Conservation (phyloP, 2,888 invertebrate genomes). For the Cerceris ruficornis region DNA sequence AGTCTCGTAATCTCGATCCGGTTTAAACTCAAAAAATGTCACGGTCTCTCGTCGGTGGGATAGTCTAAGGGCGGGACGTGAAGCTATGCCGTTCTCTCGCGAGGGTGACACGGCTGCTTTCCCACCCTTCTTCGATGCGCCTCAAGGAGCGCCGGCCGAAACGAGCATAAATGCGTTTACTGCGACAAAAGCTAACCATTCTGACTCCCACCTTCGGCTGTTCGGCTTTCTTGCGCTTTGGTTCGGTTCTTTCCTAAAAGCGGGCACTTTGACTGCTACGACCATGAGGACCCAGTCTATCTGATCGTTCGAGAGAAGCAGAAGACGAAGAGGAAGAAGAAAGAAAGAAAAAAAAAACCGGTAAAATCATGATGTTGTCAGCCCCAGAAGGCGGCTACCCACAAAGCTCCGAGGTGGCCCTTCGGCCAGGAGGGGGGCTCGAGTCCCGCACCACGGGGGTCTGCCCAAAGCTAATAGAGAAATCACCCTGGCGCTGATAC, state of each 20-base stretch:
- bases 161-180: conserved; percentile 59
- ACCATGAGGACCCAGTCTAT: conserved; percentile 48
- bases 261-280: conserved; percentile 59
- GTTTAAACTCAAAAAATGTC: conserved; percentile 62
- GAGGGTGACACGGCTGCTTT: conserved; percentile 60
- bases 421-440: conserved; percentile 43
- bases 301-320: conserved; percentile 49
- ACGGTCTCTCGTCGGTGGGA: conserved; percentile 42
- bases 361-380: conserved; percentile 73
- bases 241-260: conserved; percentile 53
- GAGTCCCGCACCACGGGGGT: conserved; percentile 71
- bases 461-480: conserved; percentile 75
- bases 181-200: conserved; percentile 54
- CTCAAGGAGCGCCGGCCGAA: conserved; percentile 4
- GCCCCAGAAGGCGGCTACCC: conserved; percentile 67
- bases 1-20: conserved; percentile 68
- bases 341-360: conserved; percentile 55
- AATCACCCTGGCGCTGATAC: conserved; percentile 75
- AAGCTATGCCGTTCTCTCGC: conserved; percentile 65
- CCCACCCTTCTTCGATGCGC: conserved; percentile 54
- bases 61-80: conserved; percentile 70
- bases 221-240: conserved; percentile 44
- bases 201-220: conserved; percentile 28
- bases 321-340: too few relatives aligned
- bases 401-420: conserved; percentile 74